phyloP scores from a whole-genome alignment of 2,888 invertebrate species.

The Crepidodera aurea region DNA sequence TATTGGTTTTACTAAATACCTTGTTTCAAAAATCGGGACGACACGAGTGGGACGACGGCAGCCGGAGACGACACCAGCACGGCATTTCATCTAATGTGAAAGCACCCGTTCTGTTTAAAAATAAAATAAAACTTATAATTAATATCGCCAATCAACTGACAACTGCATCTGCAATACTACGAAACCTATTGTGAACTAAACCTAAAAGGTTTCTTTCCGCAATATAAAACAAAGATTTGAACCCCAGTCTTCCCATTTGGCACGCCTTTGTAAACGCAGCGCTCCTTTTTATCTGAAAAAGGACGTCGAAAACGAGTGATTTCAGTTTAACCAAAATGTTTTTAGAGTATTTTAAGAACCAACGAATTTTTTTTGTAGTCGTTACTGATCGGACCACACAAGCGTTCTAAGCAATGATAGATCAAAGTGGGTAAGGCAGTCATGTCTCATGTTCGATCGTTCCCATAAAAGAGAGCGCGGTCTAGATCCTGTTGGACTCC shows the following conservation, averaged over 20 bases:
- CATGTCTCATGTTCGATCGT: conserved; percentile 47
- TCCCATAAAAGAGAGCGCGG: conserved; percentile 46
- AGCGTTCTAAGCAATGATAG: conserved; percentile 49
- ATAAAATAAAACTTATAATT: too few relatives aligned
- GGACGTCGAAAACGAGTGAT: conserved; percentile 38
- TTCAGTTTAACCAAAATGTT: conserved; percentile 40
- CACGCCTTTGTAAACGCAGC: neutral
- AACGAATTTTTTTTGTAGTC: conserved; percentile 37
- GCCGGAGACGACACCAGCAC: too few relatives aligned
- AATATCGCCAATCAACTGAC: too few relatives aligned
- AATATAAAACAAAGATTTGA: too few relatives aligned
- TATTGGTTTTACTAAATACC: too few relatives aligned
- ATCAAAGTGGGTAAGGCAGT: conserved; percentile 44
- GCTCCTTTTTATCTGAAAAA: conserved; percentile 30
- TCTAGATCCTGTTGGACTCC: conserved; percentile 38
- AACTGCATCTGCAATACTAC: too few relatives aligned
- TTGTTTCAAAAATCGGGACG: too few relatives aligned
- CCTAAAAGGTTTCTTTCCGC: too few relatives aligned
- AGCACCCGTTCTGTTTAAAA: too few relatives aligned
- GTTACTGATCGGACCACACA: conserved; percentile 47
- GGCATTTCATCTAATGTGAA: too few relatives aligned
- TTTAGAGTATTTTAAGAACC: conserved; percentile 40
- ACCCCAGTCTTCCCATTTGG: neutral
- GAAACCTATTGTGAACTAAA: too few relatives aligned
- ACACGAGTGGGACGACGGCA: too few relatives aligned